Evolutionary conservation across 2,113 vertebrate species (phyloP), one percentile per base, ranked within the genome.

Genomic region (Hypanus sabinus): DNA sequence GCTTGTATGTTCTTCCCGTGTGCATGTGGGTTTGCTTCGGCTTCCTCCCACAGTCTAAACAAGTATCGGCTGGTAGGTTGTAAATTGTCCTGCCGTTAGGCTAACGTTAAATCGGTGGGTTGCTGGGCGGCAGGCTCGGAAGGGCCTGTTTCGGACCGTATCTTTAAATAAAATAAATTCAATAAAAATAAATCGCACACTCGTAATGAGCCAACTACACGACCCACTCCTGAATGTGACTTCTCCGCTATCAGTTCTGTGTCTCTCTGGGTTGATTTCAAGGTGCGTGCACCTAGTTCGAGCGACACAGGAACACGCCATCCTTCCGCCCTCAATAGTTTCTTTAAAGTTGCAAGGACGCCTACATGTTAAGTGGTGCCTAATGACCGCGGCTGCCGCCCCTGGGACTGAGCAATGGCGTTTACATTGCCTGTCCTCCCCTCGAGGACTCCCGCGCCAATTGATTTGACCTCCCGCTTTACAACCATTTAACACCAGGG

Each of bases 391-490:
- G 12, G n/a, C 85, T 68, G 12, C 5, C 60, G n/a, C 60, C 85
- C 60, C 60, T 65, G 85, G 60, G 85, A 90, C 85, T 65, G 85
- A 60, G 46, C 83, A 87, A 60, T 46, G 3, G 55, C 55, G 57
- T 57, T 10, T n/a, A 33, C 85, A 88, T 65, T 20, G 60, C 60
- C 14, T 18, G 30, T n/a, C 14, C 60, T 14, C 20, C 30, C 60
- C 60, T 3, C 60, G 60, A 65, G 85, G 60, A 14, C 85, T 65
- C 85, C 65, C 85, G 57, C 30, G 65, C 85, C 85, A 90, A 90
- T 65, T 90, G 85, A 36, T 90, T 90, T 90, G 85, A 90, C 85
- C 85, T 65, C 85, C 30, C 65, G 30, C 60, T 90, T 90, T 90
- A 65, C 60, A 90, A 90, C 14, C 85, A 90, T 90, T 90, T 90